These are phyloP conservation scores for Brachymystax lenok DNA, from an alignment of 2,797 vertebrate genomes.

Conservation along the genomic window DNA sequence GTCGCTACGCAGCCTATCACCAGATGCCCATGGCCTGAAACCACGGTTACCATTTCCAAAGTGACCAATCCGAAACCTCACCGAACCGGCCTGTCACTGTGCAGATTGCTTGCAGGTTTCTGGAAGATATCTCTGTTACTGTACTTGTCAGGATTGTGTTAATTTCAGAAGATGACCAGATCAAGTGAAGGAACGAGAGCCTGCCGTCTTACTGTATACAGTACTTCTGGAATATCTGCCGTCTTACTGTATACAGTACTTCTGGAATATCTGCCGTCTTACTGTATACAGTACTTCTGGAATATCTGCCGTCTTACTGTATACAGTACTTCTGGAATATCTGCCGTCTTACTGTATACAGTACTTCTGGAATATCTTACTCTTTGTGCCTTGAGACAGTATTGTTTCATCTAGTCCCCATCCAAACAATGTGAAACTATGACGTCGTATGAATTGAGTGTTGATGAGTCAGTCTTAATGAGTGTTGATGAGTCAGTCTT, in stretches of 20 bases:
- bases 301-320: neutral
- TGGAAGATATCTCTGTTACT: neutral
- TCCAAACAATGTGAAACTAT: neutral
- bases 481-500: no score
- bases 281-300: no score
- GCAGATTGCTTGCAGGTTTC: neutral
- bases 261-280: neutral
- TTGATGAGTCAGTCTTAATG: neutral
- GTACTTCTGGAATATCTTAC: no score
- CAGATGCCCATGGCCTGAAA: constrained; percentile 89
- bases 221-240: no score
- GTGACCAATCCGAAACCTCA: constrained; percentile 5
- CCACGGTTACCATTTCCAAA: neutral
- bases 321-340: neutral
- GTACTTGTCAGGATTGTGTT: neutral
- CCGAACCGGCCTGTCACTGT: neutral
- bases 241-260: neutral
- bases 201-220: neutral
- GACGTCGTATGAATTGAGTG: neutral
- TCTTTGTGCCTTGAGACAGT: constrained; percentile 6
- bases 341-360: neutral
- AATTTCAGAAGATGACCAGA: neutral
- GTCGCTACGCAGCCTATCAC: constrained; percentile 84
- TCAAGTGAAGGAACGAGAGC: neutral
- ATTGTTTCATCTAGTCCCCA: neutral